Conservation (phyloP, 1,140 invertebrate genomes). For the Nylanderia fulva region DNA sequence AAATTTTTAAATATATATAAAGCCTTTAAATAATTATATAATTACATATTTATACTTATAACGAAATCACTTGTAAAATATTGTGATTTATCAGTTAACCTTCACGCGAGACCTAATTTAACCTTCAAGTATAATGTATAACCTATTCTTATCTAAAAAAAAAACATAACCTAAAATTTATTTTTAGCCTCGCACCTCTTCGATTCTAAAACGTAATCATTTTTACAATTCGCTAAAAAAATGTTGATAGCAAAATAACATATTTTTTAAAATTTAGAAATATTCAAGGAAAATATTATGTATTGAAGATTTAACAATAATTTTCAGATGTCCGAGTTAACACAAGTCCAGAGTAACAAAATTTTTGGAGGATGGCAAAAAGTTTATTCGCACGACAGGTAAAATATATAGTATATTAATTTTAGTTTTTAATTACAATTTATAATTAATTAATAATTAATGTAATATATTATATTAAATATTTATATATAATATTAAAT, state of each 20-base stretch:
- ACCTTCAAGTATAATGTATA: no score
- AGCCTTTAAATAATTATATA: no score
- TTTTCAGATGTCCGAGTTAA: slow-evolving; percentile 84
- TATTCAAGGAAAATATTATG: no score
- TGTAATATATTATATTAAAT: no score
- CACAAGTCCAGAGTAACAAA: slow-evolving; percentile 90
- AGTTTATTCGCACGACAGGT: slow-evolving; percentile 94
- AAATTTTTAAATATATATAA: no score
- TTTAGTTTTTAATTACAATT: no score
- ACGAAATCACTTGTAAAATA: not conserved
- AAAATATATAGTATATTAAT: slow-evolving; percentile 57
- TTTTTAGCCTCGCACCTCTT: no score
- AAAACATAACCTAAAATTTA: no score
- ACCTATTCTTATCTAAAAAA: not conserved
- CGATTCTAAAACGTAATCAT: not conserved
- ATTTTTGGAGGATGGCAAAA: slow-evolving; percentile 94
- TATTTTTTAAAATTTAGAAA: not conserved
- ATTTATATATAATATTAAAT: slow-evolving; percentile 9
- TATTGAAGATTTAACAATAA: slow-evolving; percentile 22
- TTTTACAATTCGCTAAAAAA: no score
- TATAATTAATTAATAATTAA: no score
- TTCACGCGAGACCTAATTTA: not conserved
- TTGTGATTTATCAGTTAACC: not conserved
- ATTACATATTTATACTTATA: not conserved
- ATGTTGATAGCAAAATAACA: not conserved